Evolutionary conservation across 2,888 invertebrate species (phyloP).

Genomic region (Sympetrum striolatum): DNA sequence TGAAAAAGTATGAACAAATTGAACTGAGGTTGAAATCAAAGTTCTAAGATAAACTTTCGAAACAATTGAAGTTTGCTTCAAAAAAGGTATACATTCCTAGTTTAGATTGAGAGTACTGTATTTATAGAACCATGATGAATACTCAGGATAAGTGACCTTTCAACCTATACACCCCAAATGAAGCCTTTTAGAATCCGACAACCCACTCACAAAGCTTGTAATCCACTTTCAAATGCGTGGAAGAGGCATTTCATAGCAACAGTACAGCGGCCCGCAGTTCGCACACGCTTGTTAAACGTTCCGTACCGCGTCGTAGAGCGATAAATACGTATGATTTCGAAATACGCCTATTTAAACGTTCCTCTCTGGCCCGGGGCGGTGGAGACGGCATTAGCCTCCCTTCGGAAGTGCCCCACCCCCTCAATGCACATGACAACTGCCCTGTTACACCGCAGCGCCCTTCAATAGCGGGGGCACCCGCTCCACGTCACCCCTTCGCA

Average conservation of each 20-base stretch:
- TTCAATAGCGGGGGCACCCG: background rate
- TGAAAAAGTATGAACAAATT: too few species aligned
- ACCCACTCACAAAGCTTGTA: background rate
- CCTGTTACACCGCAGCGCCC: slow-evolving; percentile 1
- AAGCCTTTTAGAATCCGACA: background rate
- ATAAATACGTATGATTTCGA: background rate
- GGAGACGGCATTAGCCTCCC: background rate
- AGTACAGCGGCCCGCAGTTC: background rate
- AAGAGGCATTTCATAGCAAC: background rate
- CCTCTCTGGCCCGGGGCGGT: too few species aligned
- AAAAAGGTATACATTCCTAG: too few species aligned
- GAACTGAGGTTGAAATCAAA: too few species aligned
- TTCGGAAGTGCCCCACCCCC: background rate
- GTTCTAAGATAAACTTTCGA: too few species aligned
- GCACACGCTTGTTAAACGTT: background rate
- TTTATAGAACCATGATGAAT: too few species aligned
- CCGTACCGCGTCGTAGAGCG: background rate
- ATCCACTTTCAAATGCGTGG: too few species aligned
- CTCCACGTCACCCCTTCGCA: background rate
- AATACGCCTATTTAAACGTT: background rate
- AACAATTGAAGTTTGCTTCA: too few species aligned
- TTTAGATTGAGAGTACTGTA: too few species aligned
- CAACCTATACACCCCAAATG: background rate
- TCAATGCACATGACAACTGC: background rate
- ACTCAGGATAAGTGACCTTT: too few species aligned